A percentile compares a stretch with the other conserved stretches of the same genome.
phyloP scores from a whole-genome alignment of 2,797 vertebrate genomes.

The Poecilia wingei region DNA sequence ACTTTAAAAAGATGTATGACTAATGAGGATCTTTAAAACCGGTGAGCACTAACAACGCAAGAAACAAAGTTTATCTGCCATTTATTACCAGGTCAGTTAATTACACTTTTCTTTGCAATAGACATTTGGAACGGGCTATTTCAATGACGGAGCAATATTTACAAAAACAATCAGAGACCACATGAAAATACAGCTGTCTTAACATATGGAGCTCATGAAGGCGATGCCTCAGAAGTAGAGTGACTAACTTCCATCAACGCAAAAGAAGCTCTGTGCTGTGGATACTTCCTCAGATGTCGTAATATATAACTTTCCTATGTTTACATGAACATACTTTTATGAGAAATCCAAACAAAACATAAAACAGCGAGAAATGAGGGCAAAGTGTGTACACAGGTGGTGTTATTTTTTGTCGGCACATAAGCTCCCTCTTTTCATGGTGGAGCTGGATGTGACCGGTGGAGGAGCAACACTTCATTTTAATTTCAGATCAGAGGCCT shows the following conservation, averaged over 20 bases:
- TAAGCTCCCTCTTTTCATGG: slow-evolving; percentile 29
- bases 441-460: slow-evolving; percentile 47
- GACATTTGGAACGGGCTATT: background rate
- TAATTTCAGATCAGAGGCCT: slow-evolving; percentile 71
- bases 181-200: slow-evolving; percentile 8
- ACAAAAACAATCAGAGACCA: background rate
- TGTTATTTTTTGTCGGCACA: slow-evolving; percentile 5
- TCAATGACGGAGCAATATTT: background rate
- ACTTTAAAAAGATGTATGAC: background rate
- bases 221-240: background rate
- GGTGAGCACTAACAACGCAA: background rate
- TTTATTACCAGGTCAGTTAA: background rate
- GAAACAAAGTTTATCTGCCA: background rate
- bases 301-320: slow-evolving; percentile 5
- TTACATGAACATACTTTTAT: slow-evolving; percentile 4
- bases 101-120: background rate
- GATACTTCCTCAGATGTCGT: background rate
- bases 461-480: slow-evolving; percentile 77
- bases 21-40: background rate
- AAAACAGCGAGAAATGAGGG: slow-evolving; percentile 19
- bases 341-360: slow-evolving; percentile 21
- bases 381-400: slow-evolving; percentile 41
- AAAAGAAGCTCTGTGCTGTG: background rate
- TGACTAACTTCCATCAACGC: background rate
- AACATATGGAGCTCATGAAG: slow-evolving; percentile 9